These are phyloP conservation scores for Teleiodes luculella DNA, from an alignment of 2,888 invertebrate species.

Conservation along the genomic window DNA sequence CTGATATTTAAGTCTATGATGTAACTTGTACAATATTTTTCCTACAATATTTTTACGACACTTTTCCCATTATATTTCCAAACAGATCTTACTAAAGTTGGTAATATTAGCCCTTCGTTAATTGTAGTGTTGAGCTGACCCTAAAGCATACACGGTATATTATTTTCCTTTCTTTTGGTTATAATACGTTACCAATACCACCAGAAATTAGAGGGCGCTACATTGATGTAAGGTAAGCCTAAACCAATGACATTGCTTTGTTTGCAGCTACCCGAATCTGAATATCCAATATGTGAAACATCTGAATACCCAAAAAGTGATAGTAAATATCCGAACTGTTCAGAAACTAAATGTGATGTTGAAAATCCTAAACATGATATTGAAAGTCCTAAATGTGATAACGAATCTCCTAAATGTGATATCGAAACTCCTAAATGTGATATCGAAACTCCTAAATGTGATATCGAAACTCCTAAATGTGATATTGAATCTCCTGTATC, in stretches of 20 bases:
- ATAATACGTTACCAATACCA: neutral
- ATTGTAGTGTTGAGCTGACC: too few relatives aligned
- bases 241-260: neutral
- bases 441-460: neutral
- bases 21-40: too few relatives aligned
- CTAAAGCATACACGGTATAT: neutral
- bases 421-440: neutral
- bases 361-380: slow-evolving; percentile 2
- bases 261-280: slow-evolving; percentile 10
- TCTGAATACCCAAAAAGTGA: neutral
- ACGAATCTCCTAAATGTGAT: neutral
- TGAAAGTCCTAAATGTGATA: neutral
- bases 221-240: neutral
- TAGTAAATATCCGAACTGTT: neutral
- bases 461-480: neutral
- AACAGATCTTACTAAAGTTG: too few relatives aligned
- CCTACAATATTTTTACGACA: too few relatives aligned
- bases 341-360: neutral
- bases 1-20: too few relatives aligned
- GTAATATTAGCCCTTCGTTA: too few relatives aligned
- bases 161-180: neutral
- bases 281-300: slow-evolving; percentile 5
- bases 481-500: neutral
- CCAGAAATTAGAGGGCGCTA: neutral
- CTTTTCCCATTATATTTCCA: too few relatives aligned